Percentiles rank a stretch among this genome's conserved stretches.
Evolutionary conservation across 2,113 vertebrate species (phyloP).

Genomic region (Notiomystis cincta): DNA sequence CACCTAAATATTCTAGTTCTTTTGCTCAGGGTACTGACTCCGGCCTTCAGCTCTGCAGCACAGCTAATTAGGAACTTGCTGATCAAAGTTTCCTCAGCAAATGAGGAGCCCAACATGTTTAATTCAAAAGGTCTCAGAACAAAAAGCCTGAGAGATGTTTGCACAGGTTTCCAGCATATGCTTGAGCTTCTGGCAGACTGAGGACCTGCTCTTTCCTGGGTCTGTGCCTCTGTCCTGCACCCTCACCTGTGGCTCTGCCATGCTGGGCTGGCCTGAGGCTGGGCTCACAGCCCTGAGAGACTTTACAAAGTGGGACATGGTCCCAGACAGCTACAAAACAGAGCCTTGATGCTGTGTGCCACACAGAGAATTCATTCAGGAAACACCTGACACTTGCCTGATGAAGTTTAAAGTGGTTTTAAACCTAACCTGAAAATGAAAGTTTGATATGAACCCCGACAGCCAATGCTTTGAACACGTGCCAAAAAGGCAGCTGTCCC

Average conservation of each 20-base stretch:
- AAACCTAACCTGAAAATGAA: not conserved
- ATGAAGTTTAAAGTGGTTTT: not conserved
- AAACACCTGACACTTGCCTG: not conserved
- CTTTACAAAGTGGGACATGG: not conserved
- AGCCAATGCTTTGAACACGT: not conserved
- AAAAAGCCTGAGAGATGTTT: not conserved
- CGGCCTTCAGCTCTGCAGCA: not conserved
- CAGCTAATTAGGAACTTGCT: not conserved
- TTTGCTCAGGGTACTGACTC: not conserved
- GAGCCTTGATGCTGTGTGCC: not conserved
- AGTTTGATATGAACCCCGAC: not conserved
- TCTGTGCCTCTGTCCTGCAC: not conserved
- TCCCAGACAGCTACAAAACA: not conserved
- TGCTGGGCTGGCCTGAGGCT: fast-evolving
- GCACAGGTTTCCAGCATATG: not conserved
- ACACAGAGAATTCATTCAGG: not conserved
- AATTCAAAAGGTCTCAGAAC: not conserved
- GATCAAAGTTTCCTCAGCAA: not conserved
- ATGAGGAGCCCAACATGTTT: not conserved
- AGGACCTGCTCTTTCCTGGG: not conserved
- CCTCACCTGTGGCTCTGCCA: not conserved
- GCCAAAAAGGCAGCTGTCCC: not conserved
- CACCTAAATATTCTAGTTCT: not conserved
- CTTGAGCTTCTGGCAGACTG: not conserved
- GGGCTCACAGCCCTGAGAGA: not conserved